Conservation (phyloP, 2,888 invertebrate species). For the Spodoptera picta region DNA sequence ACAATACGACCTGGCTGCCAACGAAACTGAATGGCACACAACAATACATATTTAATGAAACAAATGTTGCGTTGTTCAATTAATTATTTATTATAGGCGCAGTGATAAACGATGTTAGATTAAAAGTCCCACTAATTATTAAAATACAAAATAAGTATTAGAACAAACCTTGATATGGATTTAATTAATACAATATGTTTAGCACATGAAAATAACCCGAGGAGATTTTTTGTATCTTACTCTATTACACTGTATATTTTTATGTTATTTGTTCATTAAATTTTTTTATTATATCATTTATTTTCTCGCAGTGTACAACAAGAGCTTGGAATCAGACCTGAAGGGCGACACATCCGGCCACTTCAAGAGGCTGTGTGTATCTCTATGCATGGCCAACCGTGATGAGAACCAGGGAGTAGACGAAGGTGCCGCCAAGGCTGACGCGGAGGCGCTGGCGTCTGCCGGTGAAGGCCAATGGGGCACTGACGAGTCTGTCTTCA, state of each 20-base stretch:
- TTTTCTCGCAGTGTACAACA: slow-evolving; percentile 92
- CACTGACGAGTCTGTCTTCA: slow-evolving; percentile 96
- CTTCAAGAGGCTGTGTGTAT: slow-evolving; percentile 96
- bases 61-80: slow-evolving; percentile 6
- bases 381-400: slow-evolving; percentile 95
- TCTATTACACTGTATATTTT: not conserved
- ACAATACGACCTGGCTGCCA: slow-evolving; percentile 23
- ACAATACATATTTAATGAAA: slow-evolving; percentile 18
- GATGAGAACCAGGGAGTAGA: slow-evolving; percentile 97
- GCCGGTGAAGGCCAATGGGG: slow-evolving; percentile 96
- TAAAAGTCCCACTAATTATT: slow-evolving; percentile 2
- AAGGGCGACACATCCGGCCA: slow-evolving; percentile 98
- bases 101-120: slow-evolving; percentile 24
- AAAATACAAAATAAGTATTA: not conserved
- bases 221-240: no score
- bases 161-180: no score
- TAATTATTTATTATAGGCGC: slow-evolving; percentile 21
- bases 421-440: slow-evolving; percentile 93
- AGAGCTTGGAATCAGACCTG: slow-evolving; percentile 94
- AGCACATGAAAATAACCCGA: no score
- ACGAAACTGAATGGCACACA: slow-evolving; percentile 15
- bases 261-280: no score
- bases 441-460: slow-evolving; percentile 93
- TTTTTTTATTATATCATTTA: not conserved
- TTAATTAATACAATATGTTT: no score